Evolutionary conservation across 53 echinoderm and acorn worm species (phyloP).

Genomic region (Crossaster papposus): DNA sequence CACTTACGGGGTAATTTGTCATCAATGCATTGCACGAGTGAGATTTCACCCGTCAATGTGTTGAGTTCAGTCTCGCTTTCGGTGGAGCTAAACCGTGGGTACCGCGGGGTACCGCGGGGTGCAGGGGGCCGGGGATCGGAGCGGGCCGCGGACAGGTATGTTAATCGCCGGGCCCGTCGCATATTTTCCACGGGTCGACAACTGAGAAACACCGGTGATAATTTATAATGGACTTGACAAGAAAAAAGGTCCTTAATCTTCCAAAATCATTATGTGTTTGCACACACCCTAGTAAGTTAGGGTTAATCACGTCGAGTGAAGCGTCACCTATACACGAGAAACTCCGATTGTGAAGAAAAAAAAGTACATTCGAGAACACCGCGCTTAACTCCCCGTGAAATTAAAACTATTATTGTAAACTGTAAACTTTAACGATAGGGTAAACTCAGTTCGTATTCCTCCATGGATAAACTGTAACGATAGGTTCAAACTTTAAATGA

Average conservation of each 20-base stretch:
- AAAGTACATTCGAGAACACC: background rate
- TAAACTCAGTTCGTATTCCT: too few relatives aligned
- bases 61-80: background rate
- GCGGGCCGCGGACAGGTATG: constrained; percentile 9
- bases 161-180: background rate
- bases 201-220: constrained; percentile 6
- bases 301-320: background rate
- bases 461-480: too few relatives aligned
- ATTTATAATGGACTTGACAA: background rate
- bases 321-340: background rate
- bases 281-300: background rate
- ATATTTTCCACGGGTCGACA: background rate
- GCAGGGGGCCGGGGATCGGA: background rate
- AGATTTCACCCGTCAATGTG: constrained; percentile 1
- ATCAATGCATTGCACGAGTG: background rate
- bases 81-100: too few relatives aligned
- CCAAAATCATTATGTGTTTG: too few relatives aligned
- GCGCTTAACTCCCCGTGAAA: background rate
- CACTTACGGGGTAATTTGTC: constrained; percentile 40
- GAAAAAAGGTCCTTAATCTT: too few relatives aligned
- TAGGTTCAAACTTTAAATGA: too few relatives aligned
- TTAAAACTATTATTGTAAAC: too few relatives aligned
- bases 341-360: background rate
- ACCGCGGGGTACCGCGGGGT: background rate
- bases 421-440: too few relatives aligned